Evolutionary conservation across 2,113 vertebrate species (phyloP).

Genomic region (Trichechus manatus): DNA sequence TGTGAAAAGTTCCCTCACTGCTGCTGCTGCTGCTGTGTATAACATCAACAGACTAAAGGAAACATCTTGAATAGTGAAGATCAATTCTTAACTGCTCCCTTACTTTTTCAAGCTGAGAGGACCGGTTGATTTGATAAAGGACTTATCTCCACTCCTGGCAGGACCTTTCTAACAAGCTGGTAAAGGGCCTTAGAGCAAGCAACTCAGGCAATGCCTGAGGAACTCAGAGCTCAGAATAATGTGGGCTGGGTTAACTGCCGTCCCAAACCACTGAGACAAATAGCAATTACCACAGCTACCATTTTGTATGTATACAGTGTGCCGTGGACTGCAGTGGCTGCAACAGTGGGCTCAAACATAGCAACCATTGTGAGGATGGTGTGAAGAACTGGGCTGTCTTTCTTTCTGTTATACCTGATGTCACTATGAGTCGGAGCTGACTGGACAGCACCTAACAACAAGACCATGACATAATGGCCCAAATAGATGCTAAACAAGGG

Average conservation of each 20-base stretch:
- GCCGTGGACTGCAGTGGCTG: not conserved
- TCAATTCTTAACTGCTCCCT: not conserved
- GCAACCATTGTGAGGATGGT: too few species aligned
- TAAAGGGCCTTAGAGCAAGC: not conserved
- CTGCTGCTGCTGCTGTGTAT: not conserved
- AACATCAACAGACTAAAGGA: conserved; percentile 26
- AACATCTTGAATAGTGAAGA: not conserved
- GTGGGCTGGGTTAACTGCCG: not conserved
- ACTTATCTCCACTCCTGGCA: not conserved
- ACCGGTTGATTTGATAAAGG: not conserved
- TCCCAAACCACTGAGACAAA: not conserved
- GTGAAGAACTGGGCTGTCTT: too few species aligned
- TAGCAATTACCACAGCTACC: not conserved
- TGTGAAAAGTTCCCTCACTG: conserved; percentile 18
- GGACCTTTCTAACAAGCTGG: not conserved
- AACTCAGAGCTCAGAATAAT: not conserved
- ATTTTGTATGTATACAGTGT: not conserved
- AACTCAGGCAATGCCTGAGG: not conserved
- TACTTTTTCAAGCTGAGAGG: not conserved
- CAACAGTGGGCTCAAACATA: too few species aligned
- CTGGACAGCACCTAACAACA: not conserved
- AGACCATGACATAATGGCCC: not conserved
- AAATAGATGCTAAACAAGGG: not conserved
- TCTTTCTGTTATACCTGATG: too few species aligned
- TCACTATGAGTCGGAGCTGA: too few species aligned